Evolutionary conservation across 2,888 invertebrate genomes (phyloP).

Genomic region (Cheilosia scutellata): DNA sequence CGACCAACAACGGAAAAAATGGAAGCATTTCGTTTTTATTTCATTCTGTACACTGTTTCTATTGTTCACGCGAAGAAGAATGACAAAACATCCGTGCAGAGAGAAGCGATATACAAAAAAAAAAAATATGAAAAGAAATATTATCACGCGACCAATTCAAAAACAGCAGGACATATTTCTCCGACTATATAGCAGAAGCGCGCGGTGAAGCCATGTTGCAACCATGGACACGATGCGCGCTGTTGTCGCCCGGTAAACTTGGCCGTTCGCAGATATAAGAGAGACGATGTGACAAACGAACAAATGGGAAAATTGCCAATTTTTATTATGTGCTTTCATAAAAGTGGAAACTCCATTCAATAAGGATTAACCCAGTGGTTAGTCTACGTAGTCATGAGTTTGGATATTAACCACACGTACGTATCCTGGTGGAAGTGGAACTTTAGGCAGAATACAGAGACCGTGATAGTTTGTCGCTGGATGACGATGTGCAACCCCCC

Average conservation of each 20-base stretch:
- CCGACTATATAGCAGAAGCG: constrained; percentile 9
- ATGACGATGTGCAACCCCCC: neutral
- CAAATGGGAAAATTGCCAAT: constrained; percentile 73
- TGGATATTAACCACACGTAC: constrained; percentile 43
- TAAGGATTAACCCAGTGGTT: constrained; percentile 73
- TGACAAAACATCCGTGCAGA: constrained; percentile 76
- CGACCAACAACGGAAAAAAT: constrained; percentile 50
- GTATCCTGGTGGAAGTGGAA: neutral
- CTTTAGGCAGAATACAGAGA: neutral
- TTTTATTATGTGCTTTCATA: constrained; percentile 56
- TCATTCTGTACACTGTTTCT: constrained; percentile 62
- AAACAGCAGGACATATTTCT: constrained; percentile 67
- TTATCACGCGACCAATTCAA: constrained; percentile 75
- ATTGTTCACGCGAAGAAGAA: constrained; percentile 73
- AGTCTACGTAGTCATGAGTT: constrained; percentile 60
- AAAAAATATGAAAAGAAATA: constrained; percentile 66
- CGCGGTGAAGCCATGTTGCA: constrained; percentile 9
- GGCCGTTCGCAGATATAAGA: constrained; percentile 11
- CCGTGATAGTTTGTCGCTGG: neutral
- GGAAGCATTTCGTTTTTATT: constrained; percentile 66
- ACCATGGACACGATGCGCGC: constrained; percentile 30
- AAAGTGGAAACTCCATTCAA: constrained; percentile 70
- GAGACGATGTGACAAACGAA: constrained; percentile 71
- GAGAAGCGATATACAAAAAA: constrained; percentile 53
- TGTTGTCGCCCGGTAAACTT: constrained; percentile 65